Percentiles rank a stretch among this genome's conserved stretches.
These are phyloP conservation scores for Serrognathus titanus DNA, from an alignment of 2,888 invertebrate species.

Conservation along the genomic window DNA sequence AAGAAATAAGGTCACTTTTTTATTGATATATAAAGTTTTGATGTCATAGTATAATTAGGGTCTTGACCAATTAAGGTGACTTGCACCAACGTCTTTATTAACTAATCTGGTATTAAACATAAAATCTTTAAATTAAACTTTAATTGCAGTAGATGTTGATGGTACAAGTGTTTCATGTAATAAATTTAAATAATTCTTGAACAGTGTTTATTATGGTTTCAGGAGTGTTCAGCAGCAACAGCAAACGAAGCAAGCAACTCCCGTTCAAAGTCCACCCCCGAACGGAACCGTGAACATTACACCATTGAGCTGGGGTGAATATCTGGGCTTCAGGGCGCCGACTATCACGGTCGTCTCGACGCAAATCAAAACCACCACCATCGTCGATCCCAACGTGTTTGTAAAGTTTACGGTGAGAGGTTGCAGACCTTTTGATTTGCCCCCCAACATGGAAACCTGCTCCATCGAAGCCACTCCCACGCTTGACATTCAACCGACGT, in stretches of 20 bases:
- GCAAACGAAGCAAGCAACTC: neutral
- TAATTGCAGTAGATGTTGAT: too few species aligned
- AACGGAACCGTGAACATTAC: conserved; percentile 21
- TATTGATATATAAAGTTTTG: too few species aligned
- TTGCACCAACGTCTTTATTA: too few species aligned
- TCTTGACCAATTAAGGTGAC: too few species aligned
- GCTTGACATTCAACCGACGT: too few species aligned
- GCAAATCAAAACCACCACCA: conserved; percentile 34
- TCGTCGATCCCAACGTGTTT: conserved; percentile 40
- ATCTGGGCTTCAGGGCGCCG: conserved; percentile 41
- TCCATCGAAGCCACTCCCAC: conserved; percentile 6
- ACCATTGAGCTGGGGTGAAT: conserved; percentile 41
- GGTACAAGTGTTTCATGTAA: neutral
- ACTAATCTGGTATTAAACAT: too few species aligned
- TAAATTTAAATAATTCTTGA: neutral
- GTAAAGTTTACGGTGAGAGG: conserved; percentile 47
- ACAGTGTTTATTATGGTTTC: neutral
- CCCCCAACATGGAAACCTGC: conserved; percentile 39
- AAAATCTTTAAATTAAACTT: too few species aligned
- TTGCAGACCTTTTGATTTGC: conserved; percentile 43
- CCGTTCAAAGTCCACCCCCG: neutral
- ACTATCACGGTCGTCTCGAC: conserved; percentile 42
- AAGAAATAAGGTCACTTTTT: too few species aligned
- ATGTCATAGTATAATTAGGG: too few species aligned
- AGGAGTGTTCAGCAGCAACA: too few species aligned